Evolutionary conservation across 2,888 invertebrate species (phyloP).

Genomic region (Stegophylla sp.): DNA sequence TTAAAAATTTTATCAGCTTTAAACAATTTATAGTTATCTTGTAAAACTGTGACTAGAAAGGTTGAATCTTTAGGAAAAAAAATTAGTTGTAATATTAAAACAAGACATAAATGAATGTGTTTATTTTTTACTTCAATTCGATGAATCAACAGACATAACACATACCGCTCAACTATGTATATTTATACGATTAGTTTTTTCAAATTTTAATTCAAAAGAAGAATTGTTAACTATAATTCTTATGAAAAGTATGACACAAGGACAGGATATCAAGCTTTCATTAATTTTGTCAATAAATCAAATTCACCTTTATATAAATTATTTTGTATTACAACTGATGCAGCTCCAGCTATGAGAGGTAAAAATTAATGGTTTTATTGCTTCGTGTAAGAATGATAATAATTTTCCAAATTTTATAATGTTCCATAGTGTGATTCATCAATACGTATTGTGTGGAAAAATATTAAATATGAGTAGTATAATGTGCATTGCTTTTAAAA

Average conservation of each 20-base stretch:
- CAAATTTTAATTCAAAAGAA: constrained; percentile 38
- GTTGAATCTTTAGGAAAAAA: no score
- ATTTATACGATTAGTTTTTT: constrained; percentile 32
- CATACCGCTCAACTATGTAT: constrained; percentile 29
- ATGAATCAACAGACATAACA: constrained; percentile 24
- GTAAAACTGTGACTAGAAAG: no score
- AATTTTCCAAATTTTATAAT: no score
- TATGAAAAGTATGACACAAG: constrained; percentile 4
- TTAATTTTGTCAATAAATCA: constrained; percentile 25
- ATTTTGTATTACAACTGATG: constrained; percentile 18
- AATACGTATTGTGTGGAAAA: no score
- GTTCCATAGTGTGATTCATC: no score
- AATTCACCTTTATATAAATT: constrained; percentile 25
- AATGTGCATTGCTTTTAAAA: no score
- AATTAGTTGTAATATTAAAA: no score
- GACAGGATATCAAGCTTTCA: constrained; percentile 9
- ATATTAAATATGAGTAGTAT: no score
- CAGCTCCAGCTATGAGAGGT: neutral
- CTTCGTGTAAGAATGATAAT: neutral
- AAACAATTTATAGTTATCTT: no score
- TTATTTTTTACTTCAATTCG: constrained; percentile 23
- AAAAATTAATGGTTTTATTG: constrained; percentile 3
- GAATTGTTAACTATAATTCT: constrained; percentile 29
- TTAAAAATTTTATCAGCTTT: no score
- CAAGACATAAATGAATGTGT: constrained; percentile 19